Percentiles rank a stretch among this genome's conserved stretches.
These are phyloP conservation scores for Platyscapa corneri DNA, from an alignment of 1,140 invertebrate species.

Conservation along the genomic window DNA sequence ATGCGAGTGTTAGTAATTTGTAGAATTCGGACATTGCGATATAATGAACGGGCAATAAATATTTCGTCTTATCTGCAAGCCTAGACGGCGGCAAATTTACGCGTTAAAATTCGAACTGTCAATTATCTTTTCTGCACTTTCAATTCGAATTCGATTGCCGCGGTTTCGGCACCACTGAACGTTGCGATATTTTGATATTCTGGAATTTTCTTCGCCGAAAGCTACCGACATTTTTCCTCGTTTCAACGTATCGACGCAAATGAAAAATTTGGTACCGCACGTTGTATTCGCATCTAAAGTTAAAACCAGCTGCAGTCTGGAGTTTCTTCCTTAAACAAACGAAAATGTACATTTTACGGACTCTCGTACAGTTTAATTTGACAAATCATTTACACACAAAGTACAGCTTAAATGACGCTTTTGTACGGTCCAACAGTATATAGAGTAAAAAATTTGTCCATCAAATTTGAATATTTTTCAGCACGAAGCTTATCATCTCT, in stretches of 20 bases:
- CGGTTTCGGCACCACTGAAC: background rate
- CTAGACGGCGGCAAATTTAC: background rate
- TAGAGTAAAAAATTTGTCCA: background rate
- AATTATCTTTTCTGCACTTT: background rate
- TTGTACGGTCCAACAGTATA: background rate
- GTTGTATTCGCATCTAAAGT: too few relatives aligned
- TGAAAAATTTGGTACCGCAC: too few relatives aligned
- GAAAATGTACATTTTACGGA: background rate
- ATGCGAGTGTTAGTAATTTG: background rate
- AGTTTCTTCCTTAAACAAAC: background rate
- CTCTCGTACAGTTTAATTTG: too few relatives aligned
- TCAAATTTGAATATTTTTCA: background rate
- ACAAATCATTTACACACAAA: too few relatives aligned
- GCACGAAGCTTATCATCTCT: background rate
- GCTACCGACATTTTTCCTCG: background rate
- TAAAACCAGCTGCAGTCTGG: too few relatives aligned
- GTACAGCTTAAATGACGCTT: too few relatives aligned
- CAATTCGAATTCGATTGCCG: background rate
- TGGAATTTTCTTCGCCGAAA: background rate
- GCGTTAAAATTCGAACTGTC: background rate
- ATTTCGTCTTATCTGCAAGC: background rate
- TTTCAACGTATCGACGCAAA: background rate
- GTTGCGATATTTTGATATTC: background rate
- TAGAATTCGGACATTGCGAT: background rate
- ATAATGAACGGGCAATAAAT: background rate